These are phyloP conservation scores for Eubucco bourcierii DNA, from an alignment of 2,113 vertebrate species.

Conservation along the genomic window DNA sequence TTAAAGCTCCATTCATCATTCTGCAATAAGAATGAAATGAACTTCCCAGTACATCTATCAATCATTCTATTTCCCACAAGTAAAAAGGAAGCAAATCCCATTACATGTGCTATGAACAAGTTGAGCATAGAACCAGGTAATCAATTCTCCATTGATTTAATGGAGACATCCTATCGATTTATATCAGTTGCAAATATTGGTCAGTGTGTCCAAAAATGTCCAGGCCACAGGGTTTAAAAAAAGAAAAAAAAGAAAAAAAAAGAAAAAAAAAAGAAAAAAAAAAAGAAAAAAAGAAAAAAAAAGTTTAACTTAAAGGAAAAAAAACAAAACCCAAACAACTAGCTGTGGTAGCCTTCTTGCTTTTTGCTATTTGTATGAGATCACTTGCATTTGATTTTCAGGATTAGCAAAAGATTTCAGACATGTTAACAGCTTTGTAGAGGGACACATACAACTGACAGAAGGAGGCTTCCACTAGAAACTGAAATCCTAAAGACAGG, in stretches of 20 bases:
- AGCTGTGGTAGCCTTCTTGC: background rate
- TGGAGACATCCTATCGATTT: background rate
- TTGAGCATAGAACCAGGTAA: background rate
- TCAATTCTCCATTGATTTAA: background rate
- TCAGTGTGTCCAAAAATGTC: background rate
- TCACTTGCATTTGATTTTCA: background rate
- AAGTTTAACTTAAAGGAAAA: background rate
- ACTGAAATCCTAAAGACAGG: background rate
- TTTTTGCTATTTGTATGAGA: background rate
- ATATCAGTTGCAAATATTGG: background rate
- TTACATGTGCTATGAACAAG: background rate
- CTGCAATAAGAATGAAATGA: background rate
- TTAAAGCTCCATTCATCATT: background rate
- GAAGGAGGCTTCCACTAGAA: background rate
- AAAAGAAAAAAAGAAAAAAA: background rate
- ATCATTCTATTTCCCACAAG: background rate
- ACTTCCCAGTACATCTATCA: background rate
- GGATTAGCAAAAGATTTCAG: background rate
- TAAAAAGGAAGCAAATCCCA: background rate
- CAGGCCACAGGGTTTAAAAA: background rate
- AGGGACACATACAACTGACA: background rate
- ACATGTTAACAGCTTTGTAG: background rate
- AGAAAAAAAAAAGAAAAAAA: background rate
- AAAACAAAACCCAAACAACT: background rate
- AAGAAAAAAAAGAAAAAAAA: background rate